A percentile compares a stretch with the other conserved stretches of the same genome.
Evolutionary conservation across 2,113 vertebrate species (phyloP).

Genomic region (Stegostoma tigrinum): DNA sequence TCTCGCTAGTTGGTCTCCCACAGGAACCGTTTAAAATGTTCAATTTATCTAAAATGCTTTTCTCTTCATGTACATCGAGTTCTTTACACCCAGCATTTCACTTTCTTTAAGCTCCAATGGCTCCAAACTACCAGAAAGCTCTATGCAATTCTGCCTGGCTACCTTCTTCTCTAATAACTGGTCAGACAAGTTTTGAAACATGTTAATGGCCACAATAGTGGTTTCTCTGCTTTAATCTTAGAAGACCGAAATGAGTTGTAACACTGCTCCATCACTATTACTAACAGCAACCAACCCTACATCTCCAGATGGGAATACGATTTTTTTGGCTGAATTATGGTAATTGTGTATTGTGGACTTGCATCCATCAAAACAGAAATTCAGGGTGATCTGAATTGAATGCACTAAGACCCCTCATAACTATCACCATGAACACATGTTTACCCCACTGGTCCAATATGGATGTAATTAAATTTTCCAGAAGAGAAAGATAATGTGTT

Average conservation of each 20-base stretch:
- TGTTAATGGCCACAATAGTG: neutral
- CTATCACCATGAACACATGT: neutral
- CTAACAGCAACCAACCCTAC: neutral
- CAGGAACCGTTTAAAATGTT: neutral
- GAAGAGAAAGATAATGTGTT: neutral
- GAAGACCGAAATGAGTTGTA: neutral
- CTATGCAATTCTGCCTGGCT: neutral
- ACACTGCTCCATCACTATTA: neutral
- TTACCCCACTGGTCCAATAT: neutral
- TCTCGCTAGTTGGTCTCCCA: neutral
- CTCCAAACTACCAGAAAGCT: neutral
- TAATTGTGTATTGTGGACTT: neutral
- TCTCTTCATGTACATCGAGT: neutral
- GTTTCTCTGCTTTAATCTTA: neutral
- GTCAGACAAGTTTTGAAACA: neutral
- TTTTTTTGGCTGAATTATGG: neutral
- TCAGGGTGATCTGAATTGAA: neutral
- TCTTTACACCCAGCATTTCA: neutral
- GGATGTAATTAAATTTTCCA: neutral
- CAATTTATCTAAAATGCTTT: neutral
- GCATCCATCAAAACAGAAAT: neutral
- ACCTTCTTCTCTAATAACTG: neutral
- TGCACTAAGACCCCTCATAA: neutral
- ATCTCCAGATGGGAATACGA: neutral
- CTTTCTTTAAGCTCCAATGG: neutral